Evolutionary conservation across 2,113 vertebrate genomes (phyloP).

Genomic region (Podarcis muralis): DNA sequence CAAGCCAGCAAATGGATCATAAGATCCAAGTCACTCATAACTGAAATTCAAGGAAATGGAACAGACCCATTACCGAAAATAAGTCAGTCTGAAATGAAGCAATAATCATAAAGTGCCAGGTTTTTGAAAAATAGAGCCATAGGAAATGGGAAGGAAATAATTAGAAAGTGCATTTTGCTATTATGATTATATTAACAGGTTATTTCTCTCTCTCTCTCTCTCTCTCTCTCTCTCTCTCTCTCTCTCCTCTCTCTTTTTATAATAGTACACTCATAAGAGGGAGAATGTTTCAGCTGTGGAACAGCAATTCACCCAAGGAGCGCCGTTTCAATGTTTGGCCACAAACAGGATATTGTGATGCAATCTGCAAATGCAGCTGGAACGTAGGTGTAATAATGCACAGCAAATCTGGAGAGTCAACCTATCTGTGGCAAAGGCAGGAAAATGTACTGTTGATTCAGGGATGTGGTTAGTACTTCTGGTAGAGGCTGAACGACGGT

Average conservation of each 20-base stretch:
- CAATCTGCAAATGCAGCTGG: conserved; percentile 37
- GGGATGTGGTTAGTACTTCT: conserved; percentile 73
- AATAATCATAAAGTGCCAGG: conserved; percentile 56
- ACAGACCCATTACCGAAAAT: conserved; percentile 62
- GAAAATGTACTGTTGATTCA: conserved; percentile 71
- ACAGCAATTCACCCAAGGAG: conserved; percentile 45
- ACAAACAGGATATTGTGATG: conserved; percentile 54
- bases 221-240: conserved; percentile 36
- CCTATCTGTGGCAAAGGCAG: conserved; percentile 63
- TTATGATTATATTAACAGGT: conserved; percentile 58
- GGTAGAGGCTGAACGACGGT: conserved; percentile 56
- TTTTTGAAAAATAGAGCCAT: conserved; percentile 64
- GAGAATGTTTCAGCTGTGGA: conserved; percentile 45
- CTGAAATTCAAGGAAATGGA: conserved; percentile 57
- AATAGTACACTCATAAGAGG: conserved; percentile 29
- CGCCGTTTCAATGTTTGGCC: conserved; percentile 30
- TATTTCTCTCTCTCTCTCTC: conserved; percentile 32
- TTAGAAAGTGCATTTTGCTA: conserved; percentile 58
- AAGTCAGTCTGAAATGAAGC: conserved; percentile 60
- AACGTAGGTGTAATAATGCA: conserved; percentile 62
- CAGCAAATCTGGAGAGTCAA: conserved; percentile 48
- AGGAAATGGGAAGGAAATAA: conserved; percentile 71
- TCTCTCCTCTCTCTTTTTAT: conserved; percentile 17
- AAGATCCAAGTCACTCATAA: conserved; percentile 20
- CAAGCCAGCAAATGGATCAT: conserved; percentile 26